Conservation (phyloP, 2,113 vertebrate species). For the Vidua chalybeata region DNA sequence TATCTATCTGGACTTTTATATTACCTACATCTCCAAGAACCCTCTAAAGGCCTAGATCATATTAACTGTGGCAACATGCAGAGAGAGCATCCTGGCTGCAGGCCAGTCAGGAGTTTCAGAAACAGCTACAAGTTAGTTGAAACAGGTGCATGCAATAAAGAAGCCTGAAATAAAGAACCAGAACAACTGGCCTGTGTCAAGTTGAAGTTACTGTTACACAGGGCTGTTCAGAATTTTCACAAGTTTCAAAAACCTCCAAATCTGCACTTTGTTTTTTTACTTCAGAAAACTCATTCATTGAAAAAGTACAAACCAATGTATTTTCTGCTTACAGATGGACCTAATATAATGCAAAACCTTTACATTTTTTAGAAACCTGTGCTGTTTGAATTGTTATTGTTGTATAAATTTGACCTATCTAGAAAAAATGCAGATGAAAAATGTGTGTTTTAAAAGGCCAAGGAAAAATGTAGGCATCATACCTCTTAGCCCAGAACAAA, state of each 20-base stretch:
- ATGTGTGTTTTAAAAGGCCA: not conserved
- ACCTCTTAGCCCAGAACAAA: not conserved
- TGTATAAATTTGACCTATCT: not conserved
- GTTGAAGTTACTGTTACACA: constrained; percentile 52
- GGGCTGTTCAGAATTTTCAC: constrained; percentile 39
- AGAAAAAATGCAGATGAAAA: not conserved
- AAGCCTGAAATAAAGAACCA: constrained; percentile 68
- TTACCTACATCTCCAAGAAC: constrained; percentile 27
- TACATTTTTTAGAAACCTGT: not conserved
- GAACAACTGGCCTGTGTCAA: constrained; percentile 69
- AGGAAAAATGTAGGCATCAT: not conserved
- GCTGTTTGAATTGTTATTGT: not conserved
- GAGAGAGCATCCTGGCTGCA: constrained; percentile 28
- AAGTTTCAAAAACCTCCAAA: constrained; percentile 22
- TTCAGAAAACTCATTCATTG: not conserved
- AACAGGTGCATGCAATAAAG: constrained; percentile 75
- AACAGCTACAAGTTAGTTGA: constrained; percentile 56
- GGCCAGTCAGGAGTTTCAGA: constrained; percentile 62
- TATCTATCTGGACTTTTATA: constrained; percentile 61
- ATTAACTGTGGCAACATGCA: constrained; percentile 63
- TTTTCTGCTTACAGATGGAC: not conserved
- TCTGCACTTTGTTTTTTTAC: not conserved
- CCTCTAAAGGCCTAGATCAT: constrained; percentile 44
- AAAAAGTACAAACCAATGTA: not conserved
- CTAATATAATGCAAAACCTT: not conserved